Evolutionary conservation across 2,797 vertebrate species (phyloP), one percentile per base, ranked within the genome.

Genomic region (Liparis tanakae): DNA sequence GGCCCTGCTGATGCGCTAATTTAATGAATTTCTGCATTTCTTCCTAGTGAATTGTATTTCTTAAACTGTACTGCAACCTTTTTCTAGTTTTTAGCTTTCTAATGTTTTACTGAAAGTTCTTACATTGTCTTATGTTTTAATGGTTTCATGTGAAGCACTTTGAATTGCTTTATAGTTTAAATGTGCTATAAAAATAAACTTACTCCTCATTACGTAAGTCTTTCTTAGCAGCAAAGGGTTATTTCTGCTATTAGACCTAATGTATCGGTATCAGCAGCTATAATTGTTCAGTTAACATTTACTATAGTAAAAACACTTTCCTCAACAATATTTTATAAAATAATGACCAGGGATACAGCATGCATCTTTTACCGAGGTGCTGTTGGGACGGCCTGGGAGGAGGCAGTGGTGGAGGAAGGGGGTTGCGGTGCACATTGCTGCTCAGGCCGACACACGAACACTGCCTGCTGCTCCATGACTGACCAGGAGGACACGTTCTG

Each of bases 391-490:
- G 66, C 30, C 70, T 67, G 3, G 81, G 68, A 34, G 82, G 83
- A 17, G 77, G 78, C 13, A 76, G 64, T 1, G 79, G 80, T 17
- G 72, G 76, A 7, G 75, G 80, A 48, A 77, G 70, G 13, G 78
- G 60, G 64, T 67, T 78, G 72, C 72, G 48, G 30, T 88, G 80
- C 15, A 67, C 20, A 33, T 53, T 69, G 14, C 77, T 2, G 0
- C 66, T 60, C 20, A 73, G 25, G 68, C 51, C 34, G 60, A 87
- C 61, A 55, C 91, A 92, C 14, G 59, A 80, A 59, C 91, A 91
- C 25, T 83, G 79, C 56, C 82, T 88, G 72, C 46, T 78, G 76
- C 74, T 88, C 91, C 91, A 92, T 22, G 60, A 67, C 41, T 89
- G 87, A 74, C 81, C 88, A 25, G 57, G 71, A 50, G 76, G 81